Evolutionary conservation across 2,888 invertebrate species (phyloP).

Genomic region (Orthosia gracilis): DNA sequence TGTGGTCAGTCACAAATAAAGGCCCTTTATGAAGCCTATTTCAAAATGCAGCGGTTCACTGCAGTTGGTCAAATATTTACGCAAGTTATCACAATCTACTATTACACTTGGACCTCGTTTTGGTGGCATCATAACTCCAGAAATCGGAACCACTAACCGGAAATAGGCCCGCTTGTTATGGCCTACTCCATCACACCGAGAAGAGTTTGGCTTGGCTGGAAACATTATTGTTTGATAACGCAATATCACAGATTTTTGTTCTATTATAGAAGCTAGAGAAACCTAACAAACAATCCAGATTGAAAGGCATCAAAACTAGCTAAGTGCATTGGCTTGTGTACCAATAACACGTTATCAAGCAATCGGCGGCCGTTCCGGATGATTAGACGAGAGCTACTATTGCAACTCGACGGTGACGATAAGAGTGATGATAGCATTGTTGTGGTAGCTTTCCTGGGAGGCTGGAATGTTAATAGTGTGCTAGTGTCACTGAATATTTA

Average conservation of each 20-base stretch:
- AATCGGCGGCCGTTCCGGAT: conserved; percentile 72
- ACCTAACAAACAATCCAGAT: conserved; percentile 18
- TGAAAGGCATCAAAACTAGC: conserved; percentile 37
- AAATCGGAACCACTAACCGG: too few species aligned
- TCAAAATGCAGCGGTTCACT: neutral
- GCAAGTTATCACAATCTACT: neutral
- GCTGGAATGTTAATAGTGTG: conserved; percentile 25
- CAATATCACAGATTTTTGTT: neutral
- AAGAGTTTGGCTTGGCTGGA: too few species aligned
- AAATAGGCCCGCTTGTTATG: too few species aligned
- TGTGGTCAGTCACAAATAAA: too few species aligned
- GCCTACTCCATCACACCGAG: too few species aligned
- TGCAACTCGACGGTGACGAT: conserved; percentile 66
- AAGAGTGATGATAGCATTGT: conserved; percentile 41
- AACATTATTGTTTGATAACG: too few species aligned
- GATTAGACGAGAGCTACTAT: conserved; percentile 70
- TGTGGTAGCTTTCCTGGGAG: conserved; percentile 5
- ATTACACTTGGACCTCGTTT: neutral
- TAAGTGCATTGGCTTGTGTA: conserved; percentile 66
- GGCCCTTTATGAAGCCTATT: neutral
- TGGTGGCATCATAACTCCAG: too few species aligned
- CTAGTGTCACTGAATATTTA: too few species aligned
- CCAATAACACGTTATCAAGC: conserved; percentile 76
- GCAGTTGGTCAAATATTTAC: neutral
- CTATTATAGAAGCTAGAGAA: neutral